phyloP scores from a whole-genome alignment of 2,113 vertebrate species.

The Scomber scombrus region DNA sequence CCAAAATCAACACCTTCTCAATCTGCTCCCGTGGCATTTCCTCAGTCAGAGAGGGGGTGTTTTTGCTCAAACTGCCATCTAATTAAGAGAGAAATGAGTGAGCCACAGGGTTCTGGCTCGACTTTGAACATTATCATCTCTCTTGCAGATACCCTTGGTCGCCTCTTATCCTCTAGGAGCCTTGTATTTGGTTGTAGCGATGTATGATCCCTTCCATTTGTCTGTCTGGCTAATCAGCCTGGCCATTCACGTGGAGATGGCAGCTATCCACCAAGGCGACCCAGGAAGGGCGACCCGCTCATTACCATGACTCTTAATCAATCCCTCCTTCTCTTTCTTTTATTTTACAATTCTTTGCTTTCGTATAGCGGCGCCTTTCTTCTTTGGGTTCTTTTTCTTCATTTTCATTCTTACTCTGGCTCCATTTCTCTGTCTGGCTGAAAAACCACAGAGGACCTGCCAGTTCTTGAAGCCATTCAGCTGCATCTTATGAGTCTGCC shows the following conservation, averaged over 20 bases:
- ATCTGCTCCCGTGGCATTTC: slow-evolving; percentile 41
- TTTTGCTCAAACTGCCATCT: slow-evolving; percentile 55
- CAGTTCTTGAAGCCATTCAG: slow-evolving; percentile 71
- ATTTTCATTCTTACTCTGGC: slow-evolving; percentile 63
- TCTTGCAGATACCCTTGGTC: slow-evolving; percentile 57
- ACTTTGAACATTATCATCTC: slow-evolving; percentile 61
- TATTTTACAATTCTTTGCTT: slow-evolving; percentile 36
- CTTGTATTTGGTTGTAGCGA: slow-evolving; percentile 40
- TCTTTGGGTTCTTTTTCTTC: slow-evolving; percentile 46
- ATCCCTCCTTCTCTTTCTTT: slow-evolving; percentile 35
- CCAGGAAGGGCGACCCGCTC: slow-evolving; percentile 54
- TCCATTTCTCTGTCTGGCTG: slow-evolving; percentile 66
- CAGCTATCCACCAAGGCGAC: slow-evolving; percentile 59
- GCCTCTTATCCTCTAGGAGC: slow-evolving; percentile 37
- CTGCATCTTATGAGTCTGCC: slow-evolving; percentile 71
- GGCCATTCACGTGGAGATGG: slow-evolving; percentile 60
- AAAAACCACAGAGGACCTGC: slow-evolving; percentile 67
- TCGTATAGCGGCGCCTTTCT: slow-evolving; percentile 7
- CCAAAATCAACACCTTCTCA: slow-evolving; percentile 29
- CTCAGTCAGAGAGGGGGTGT: slow-evolving; percentile 34
- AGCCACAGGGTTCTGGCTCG: slow-evolving; percentile 50
- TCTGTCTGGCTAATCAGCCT: slow-evolving; percentile 73
- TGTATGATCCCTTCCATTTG: slow-evolving; percentile 54
- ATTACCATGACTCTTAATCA: slow-evolving; percentile 63
- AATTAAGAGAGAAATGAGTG: slow-evolving; percentile 67